Percentiles rank a stretch among this genome's conserved stretches.
phyloP scores from a whole-genome alignment of 1,140 invertebrate species.

The Steinernema khuongi region DNA sequence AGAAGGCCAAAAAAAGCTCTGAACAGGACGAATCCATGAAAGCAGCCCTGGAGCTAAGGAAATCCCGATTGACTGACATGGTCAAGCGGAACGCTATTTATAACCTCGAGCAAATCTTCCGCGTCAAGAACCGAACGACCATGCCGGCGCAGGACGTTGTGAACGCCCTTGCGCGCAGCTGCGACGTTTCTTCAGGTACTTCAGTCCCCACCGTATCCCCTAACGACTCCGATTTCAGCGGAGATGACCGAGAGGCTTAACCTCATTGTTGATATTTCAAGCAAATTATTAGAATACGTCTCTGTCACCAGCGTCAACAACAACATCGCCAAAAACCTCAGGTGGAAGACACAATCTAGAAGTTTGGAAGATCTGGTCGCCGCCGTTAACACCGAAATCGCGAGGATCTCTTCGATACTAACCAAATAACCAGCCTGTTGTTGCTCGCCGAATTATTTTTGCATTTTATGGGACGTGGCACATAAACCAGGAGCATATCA shows the following conservation, averaged over 20 bases:
- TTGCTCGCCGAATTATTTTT: no score
- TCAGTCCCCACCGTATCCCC: neutral
- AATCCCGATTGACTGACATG: neutral
- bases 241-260: neutral
- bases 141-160: neutral
- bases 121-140: neutral
- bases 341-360: neutral
- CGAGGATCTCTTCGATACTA: neutral
- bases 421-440: neutral
- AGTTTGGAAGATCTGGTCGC: neutral
- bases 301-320: neutral
- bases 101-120: neutral
- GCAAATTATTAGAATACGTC: neutral
- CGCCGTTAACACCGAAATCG: neutral
- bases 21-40: neutral
- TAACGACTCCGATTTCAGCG: neutral
- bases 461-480: no score
- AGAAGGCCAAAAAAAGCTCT: neutral
- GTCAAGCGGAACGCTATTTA: neutral
- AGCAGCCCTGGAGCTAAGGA: neutral
- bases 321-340: neutral
- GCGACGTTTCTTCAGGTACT: neutral
- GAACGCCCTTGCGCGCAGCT: neutral
- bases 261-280: neutral
- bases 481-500: no score